Evolutionary conservation across 30 jellyfish, hydroid and myxozoan genomes (phyloP), one percentile per base, ranked within the genome.

Genomic region (Mastigias papua): DNA sequence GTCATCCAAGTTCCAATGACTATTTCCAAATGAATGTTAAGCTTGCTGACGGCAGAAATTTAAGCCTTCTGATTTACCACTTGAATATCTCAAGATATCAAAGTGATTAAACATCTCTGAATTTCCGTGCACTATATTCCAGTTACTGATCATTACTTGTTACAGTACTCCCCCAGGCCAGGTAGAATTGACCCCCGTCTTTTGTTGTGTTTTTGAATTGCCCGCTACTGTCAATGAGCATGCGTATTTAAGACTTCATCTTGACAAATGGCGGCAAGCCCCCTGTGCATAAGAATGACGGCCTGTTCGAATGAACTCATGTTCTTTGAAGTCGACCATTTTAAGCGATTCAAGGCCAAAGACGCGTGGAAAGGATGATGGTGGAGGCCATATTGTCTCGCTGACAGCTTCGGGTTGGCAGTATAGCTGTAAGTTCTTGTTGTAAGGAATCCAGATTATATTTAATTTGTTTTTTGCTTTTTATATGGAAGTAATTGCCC

Each of bases 201-300:
- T 57, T 23, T 0, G 3, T 20, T 54, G 5, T 72, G 2, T 1
- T 23, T 85, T 85, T 48, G 58, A 70, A 85, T 28, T 29, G 72
- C 88, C 88, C 94, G 94, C 91, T 34, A 48, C 1, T 29, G 49
- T 0, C 15, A 22, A 0, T 30, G 89, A 54, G 92, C 98, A 92
- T 92, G 98, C 98, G 98, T 81, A 74, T 37, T 19, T 23, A 28
- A 32, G 10, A 35, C 86, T 91, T 60, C 92, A 42, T 72, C 89
- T 81, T 84, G 81, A 95, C 94, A 92, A 88, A 92, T 92, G 98
- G 98, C 98, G 96, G 98, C 98, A 83, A 75, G 97, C 98, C 98
- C 98, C 98, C 98, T 86, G 98, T 96, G 98, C 85, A 65, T 65
- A 80, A 86, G 92, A 83, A 92, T 92, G 97, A 92, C 94, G 91